Base-by-base conservation (phyloP, 1,140 invertebrate genomes). In the Calycopis cecrops region DNA sequence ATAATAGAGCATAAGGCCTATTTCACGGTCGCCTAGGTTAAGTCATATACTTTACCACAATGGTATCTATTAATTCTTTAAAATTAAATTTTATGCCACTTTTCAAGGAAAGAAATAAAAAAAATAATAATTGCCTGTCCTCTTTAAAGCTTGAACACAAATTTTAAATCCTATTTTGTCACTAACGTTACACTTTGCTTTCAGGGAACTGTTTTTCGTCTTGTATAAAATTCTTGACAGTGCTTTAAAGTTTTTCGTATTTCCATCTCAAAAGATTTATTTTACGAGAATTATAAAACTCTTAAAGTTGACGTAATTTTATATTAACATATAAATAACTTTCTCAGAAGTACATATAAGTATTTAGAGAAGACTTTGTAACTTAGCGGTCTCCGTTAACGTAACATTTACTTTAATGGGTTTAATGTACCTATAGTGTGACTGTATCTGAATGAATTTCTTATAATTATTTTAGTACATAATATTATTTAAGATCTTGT, bases 181-280 rank as follows among this genome's bases (percentile, higher is more conserved):
- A 16, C 40, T 44, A 44, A 14, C 40, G 40, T 44, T 16, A 44
- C 40, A 16, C 40, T 44, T 17, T 44, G 40, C 40, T 16, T 16
- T 44, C 40, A 9, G 40, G 16, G 40, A 16, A 12, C 12, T 16
- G 40, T 12, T 44, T 9, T 16, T 44, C 40, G 40, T 44, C 40
- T 44, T 44, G 40, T 44, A 44, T 44, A 44, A 44, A 44, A 40
- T 16, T 16, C 9, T 44, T 16, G 16, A 28, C 21, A 44, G 17
- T 14, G 40, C 40, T 44, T 44, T 44, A 44, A 16, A 44, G 40
- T 12, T 44, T 28, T 44, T 44, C 40, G 6, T 17, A 44, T 44
- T 44, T 44, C 40, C 40, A 44, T 44, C 17, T 44, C 40, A 44
- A 44, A 44, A 16, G 40, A 16, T 44, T 44, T 44, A 44, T 44